phyloP scores from a whole-genome alignment of 1,140 invertebrate genomes.

The Parasteatoda tepidariorum region DNA sequence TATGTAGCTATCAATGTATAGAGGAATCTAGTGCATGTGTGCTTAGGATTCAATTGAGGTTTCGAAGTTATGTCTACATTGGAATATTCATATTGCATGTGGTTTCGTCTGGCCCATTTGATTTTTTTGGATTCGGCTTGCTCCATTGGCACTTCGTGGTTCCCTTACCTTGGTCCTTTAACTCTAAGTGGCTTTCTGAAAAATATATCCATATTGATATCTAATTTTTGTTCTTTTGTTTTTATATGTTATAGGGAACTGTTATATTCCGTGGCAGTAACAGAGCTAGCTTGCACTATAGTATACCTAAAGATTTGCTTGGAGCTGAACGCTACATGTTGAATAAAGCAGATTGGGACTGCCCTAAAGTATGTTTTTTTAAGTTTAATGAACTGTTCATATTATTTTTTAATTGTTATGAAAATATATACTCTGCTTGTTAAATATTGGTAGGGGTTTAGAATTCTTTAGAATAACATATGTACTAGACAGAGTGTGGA shows the following conservation, averaged over 20 bases:
- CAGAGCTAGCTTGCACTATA: constrained; percentile 69
- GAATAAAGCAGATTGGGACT: constrained; percentile 71
- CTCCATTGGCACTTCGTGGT: constrained; percentile 8
- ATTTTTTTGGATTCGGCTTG: constrained; percentile 34
- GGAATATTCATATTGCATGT: constrained; percentile 39
- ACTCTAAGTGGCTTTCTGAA: constrained; percentile 31
- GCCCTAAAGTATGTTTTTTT: constrained; percentile 69
- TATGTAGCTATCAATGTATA: no score
- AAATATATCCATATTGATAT: constrained; percentile 20
- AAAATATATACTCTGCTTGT: no score
- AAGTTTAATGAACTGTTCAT: no score
- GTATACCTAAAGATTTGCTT: constrained; percentile 66
- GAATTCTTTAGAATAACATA: no score
- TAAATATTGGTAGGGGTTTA: no score
- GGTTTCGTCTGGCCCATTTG: constrained; percentile 39
- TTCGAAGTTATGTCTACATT: neutral
- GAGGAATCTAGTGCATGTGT: no score
- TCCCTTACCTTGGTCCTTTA: constrained; percentile 12
- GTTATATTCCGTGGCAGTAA: constrained; percentile 70
- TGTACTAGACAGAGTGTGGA: no score
- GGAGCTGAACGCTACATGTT: constrained; percentile 61
- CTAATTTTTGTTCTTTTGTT: neutral
- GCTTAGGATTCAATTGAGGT: neutral
- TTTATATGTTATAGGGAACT: constrained; percentile 67
- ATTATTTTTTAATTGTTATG: no score